Evolutionary conservation across 2,888 invertebrate genomes (phyloP).

Genomic region (Pelosia muscerda): DNA sequence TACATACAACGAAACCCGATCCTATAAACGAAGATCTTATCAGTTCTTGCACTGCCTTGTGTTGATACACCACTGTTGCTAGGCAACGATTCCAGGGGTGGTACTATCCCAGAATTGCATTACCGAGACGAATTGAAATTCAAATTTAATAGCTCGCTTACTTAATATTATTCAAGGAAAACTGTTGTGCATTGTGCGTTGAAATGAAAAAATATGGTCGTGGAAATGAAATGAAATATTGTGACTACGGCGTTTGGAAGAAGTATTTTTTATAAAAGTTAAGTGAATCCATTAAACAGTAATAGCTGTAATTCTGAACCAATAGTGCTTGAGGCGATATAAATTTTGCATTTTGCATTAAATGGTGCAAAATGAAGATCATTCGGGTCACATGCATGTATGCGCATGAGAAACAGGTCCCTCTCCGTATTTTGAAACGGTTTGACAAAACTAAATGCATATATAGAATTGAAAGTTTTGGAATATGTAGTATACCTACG

Average conservation of each 20-base stretch:
- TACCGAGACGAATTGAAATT: slow-evolving; percentile 48
- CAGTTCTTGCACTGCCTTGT: slow-evolving; percentile 33
- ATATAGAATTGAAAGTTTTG: no score
- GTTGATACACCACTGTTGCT: slow-evolving; percentile 56
- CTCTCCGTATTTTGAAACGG: no score
- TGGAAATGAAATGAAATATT: not conserved
- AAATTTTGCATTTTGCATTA: no score
- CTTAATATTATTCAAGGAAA: slow-evolving; percentile 31
- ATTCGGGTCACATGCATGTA: no score
- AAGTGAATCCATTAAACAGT: not conserved
- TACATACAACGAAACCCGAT: slow-evolving; percentile 19
- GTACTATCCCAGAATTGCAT: slow-evolving; percentile 35
- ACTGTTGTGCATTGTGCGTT: not conserved
- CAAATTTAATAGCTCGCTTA: slow-evolving; percentile 43
- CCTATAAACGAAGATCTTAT: slow-evolving; percentile 34
- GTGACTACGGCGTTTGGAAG: not conserved
- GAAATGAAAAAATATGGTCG: slow-evolving; percentile 1
- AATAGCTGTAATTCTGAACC: not conserved
- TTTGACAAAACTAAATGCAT: no score
- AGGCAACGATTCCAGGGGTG: slow-evolving; percentile 44
- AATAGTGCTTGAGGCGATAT: no score
- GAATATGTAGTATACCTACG: no score
- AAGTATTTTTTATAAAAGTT: not conserved
- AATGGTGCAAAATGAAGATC: no score
- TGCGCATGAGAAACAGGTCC: no score